Percentiles rank a stretch among this genome's conserved stretches.
Conservation (phyloP, 1,140 invertebrate genomes). For the Drosophila bocqueti region DNA sequence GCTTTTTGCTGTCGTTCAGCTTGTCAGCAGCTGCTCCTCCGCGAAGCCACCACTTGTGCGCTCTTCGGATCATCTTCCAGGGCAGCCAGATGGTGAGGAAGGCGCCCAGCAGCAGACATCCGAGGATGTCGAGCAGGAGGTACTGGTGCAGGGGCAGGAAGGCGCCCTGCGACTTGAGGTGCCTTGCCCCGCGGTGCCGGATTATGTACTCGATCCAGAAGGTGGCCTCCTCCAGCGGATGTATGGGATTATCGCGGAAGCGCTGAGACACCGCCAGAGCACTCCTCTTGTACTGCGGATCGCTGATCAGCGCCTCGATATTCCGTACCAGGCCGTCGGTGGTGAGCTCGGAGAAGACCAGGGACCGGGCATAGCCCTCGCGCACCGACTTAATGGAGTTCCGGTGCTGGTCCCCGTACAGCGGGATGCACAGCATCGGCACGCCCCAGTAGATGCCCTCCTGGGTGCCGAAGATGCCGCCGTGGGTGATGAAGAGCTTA, state of each 20-base stretch:
- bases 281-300: conserved; percentile 78
- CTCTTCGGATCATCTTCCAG: conserved; percentile 54
- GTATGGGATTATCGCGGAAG: conserved; percentile 86
- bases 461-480: conserved; percentile 89
- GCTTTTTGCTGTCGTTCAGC: conserved; percentile 49
- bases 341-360: conserved; percentile 76
- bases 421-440: conserved; percentile 88
- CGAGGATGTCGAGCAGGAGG: conserved; percentile 86
- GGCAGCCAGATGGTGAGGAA: conserved; percentile 68
- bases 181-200: conserved; percentile 85
- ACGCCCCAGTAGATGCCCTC: conserved; percentile 89
- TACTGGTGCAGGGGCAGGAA: conserved; percentile 86
- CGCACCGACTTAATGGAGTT: conserved; percentile 80
- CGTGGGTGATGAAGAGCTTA: conserved; percentile 88
- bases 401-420: conserved; percentile 87
- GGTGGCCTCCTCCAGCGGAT: conserved; percentile 86
- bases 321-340: conserved; percentile 64
- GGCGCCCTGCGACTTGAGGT: conserved; percentile 85
- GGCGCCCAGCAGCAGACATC: conserved; percentile 49
- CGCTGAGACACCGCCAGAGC: conserved; percentile 79
- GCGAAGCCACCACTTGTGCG: conserved; percentile 50
- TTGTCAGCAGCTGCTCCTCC: conserved; percentile 5
- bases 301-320: conserved; percentile 68
- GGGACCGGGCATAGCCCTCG: conserved; percentile 74
- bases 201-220: conserved; percentile 88